These are phyloP conservation scores for Daptonema setosum DNA, from an alignment of 2,888 invertebrate species.

Conservation along the genomic window DNA sequence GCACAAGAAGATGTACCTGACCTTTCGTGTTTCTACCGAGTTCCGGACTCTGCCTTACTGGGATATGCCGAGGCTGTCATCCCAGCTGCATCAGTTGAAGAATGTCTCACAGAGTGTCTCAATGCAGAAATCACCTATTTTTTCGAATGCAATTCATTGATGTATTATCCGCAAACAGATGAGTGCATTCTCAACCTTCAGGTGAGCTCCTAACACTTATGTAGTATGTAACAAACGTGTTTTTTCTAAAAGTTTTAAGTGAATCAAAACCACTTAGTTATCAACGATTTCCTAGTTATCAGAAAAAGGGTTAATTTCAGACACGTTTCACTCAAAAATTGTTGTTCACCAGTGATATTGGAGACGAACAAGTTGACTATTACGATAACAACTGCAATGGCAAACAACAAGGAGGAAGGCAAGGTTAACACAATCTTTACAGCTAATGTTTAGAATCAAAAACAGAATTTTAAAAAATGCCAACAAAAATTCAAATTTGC, in stretches of 20 bases:
- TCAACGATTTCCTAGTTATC: no score
- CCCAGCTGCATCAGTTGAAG: background rate
- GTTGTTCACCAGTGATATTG: background rate
- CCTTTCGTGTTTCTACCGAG: background rate
- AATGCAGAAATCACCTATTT: background rate
- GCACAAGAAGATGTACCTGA: background rate
- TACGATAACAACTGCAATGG: slow-evolving; percentile 1
- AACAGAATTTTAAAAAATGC: no score
- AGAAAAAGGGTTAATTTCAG: no score
- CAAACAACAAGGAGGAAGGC: no score
- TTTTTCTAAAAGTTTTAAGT: no score
- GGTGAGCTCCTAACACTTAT: background rate
- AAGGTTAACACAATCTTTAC: no score
- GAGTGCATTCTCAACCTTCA: background rate
- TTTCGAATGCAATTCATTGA: background rate
- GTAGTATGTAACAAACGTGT: no score
- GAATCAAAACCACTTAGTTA: no score
- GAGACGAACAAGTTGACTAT: background rate
- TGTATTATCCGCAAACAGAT: background rate
- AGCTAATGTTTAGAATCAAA: no score
- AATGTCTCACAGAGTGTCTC: background rate
- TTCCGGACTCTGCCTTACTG: background rate
- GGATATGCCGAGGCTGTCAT: background rate
- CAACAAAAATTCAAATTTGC: no score
- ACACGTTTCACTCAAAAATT: background rate